phyloP scores from a whole-genome alignment of 2,797 vertebrate genomes.

The Gymnodraco acuticeps region DNA sequence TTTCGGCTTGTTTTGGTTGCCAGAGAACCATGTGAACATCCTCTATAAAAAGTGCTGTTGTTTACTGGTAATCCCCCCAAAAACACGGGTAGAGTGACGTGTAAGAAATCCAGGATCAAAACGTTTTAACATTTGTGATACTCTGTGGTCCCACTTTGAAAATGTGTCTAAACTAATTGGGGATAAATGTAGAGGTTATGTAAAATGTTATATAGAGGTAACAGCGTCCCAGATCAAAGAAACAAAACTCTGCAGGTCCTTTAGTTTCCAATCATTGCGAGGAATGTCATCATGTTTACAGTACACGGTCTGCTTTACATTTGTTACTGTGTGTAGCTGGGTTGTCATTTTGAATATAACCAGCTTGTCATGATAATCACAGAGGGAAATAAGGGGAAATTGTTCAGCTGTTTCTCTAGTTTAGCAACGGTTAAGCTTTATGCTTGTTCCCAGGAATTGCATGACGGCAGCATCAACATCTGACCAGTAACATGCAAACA shows the following conservation, averaged over 20 bases:
- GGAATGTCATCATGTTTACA: constrained; percentile 39
- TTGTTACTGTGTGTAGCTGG: constrained; percentile 45
- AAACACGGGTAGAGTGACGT: background rate
- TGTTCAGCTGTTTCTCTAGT: constrained; percentile 40
- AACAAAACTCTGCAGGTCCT: constrained; percentile 16
- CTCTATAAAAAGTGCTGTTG: background rate
- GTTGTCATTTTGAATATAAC: constrained; percentile 59
- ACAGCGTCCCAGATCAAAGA: constrained; percentile 12
- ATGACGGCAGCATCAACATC: constrained; percentile 35
- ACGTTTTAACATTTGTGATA: background rate
- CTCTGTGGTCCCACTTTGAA: background rate
- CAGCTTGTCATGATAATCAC: constrained; percentile 28
- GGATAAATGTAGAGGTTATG: constrained; percentile 6
- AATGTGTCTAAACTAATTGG: background rate
- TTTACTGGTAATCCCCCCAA: background rate
- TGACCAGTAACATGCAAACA: constrained; percentile 58
- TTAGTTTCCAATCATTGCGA: constrained; percentile 16
- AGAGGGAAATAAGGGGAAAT: constrained; percentile 31
- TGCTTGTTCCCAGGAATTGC: constrained; percentile 31
- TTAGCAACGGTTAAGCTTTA: constrained; percentile 18
- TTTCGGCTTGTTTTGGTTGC: background rate
- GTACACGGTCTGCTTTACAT: constrained; percentile 55
- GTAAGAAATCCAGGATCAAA: background rate
- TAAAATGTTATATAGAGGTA: background rate
- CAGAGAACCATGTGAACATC: background rate